Base-by-base conservation (phyloP, 2,888 invertebrate genomes). In the Dastarcus helophoroides region DNA sequence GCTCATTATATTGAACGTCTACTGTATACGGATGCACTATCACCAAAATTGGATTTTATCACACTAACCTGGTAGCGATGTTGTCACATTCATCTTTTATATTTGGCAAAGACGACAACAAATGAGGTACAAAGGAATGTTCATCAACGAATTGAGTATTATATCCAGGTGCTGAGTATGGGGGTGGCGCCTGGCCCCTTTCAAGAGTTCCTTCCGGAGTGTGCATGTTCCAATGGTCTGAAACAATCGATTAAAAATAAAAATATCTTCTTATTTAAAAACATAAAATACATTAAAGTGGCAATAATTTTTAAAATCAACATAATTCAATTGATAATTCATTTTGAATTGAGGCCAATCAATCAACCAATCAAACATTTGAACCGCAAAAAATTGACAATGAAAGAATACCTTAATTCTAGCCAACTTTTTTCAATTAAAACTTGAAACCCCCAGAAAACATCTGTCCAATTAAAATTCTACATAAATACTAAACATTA, bases 121-220 rank as follows among this genome's bases (percentile, higher is more conserved):
- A 28, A 26, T 35, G 32, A 6, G 54, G 55, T 32, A 57, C 38
- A 14, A 56, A 56, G 26, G 31, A 31, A 10, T 27, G 27, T 14
- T 31, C 31, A 10, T 27, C 31, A 12, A 31, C 31, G 14, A 35
- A 35, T 13, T 31, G 33, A 31, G 35, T 36, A 29, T 27, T 37
- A 29, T 40, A 40, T 22, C 47, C 44, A 23, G 51, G 49, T 9
- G 44, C 44, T 11, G 53, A 47, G 30, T 50, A 53, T 11, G 49
- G 48, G 7, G 54, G 54, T 17, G 54, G 51, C 31, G 47, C 46
- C 31, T 53, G 50, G 19, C 54, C 56, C 41, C 55, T 46, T 44
- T 62, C 62, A 37, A 62, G 42, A 4, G 62, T 61, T 21, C 60
- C 58, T 31, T 60, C 61, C 3, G 63, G 63, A 11, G 63, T 63